These are phyloP conservation scores for Stenichneumon culpator DNA, from an alignment of 2,888 invertebrate genomes.

Conservation along the genomic window DNA sequence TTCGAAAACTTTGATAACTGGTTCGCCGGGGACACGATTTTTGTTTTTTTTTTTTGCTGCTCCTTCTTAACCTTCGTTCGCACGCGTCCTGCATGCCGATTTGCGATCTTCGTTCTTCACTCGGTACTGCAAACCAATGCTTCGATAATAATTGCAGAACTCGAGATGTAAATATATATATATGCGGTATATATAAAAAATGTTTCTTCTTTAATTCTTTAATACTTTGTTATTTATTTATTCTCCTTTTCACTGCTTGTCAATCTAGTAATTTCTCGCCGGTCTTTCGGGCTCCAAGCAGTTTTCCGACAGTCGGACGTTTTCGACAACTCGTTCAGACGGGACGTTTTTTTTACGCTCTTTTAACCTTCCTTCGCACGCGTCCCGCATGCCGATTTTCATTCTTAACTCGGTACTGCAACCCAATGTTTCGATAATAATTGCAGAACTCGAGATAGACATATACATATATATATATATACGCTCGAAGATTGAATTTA, in stretches of 20 bases:
- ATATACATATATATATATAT: neutral
- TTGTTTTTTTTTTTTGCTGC: conserved; percentile 19
- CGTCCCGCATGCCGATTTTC: neutral
- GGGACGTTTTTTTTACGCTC: conserved; percentile 12
- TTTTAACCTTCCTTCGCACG: neutral
- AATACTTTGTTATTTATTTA: too few relatives aligned
- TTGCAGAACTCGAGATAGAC: neutral
- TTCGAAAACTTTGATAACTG: conserved; percentile 20
- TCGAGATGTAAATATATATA: neutral
- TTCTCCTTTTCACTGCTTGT: conserved; percentile 15
- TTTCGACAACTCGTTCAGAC: conserved; percentile 23
- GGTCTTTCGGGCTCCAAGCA: neutral
- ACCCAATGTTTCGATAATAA: neutral
- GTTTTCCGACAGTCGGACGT: neutral
- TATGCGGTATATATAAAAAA: too few relatives aligned
- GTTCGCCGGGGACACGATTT: conserved; percentile 12
- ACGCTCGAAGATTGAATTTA: neutral
- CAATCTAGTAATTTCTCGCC: conserved; percentile 48
- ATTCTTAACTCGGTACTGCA: neutral
- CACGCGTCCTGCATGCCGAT: conserved; percentile 4
- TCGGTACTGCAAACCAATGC: neutral
- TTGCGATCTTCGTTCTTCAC: neutral
- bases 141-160: neutral
- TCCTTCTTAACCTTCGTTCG: neutral
- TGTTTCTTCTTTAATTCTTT: too few relatives aligned